phyloP scores from a whole-genome alignment of 1,140 invertebrate species.

The Stenopsyche tienmushanensis region DNA sequence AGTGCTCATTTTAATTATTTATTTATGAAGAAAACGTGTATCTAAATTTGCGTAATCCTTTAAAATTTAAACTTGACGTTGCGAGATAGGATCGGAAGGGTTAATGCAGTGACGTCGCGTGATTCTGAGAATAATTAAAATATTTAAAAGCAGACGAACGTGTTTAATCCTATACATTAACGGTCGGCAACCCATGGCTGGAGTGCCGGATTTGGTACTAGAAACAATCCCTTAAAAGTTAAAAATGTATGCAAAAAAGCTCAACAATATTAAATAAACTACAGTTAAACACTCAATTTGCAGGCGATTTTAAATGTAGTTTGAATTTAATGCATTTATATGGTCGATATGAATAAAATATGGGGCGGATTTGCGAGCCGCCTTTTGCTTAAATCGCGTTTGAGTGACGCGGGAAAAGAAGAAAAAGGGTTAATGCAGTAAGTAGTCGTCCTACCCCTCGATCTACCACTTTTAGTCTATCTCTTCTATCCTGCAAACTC shows the following conservation, averaged over 20 bases:
- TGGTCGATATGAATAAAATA: background rate
- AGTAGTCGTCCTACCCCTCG: constrained; percentile 10
- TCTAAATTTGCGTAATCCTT: constrained; percentile 22
- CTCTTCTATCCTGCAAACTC: background rate
- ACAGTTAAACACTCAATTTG: no score
- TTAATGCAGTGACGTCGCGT: background rate
- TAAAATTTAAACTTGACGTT: constrained; percentile 25
- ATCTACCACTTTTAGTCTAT: no score
- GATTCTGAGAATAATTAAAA: no score
- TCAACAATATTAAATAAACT: background rate
- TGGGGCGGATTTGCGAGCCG: background rate
- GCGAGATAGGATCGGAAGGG: background rate
- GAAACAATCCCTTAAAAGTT: no score
- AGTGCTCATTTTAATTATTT: constrained; percentile 15
- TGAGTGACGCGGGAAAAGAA: constrained; percentile 29
- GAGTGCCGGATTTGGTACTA: no score
- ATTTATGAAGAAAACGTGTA: constrained; percentile 33
- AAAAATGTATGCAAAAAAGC: background rate
- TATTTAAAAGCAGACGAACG: no score
- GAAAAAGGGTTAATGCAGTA: constrained; percentile 22
- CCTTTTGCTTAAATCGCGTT: constrained; percentile 4
- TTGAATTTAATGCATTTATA: no score
- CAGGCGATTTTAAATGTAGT: background rate
- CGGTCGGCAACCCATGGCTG: no score
- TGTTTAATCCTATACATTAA: no score